Evolutionary conservation across 2,888 invertebrate species (phyloP), one percentile per base, ranked within the genome.

Genomic region (Plebejus anna): DNA sequence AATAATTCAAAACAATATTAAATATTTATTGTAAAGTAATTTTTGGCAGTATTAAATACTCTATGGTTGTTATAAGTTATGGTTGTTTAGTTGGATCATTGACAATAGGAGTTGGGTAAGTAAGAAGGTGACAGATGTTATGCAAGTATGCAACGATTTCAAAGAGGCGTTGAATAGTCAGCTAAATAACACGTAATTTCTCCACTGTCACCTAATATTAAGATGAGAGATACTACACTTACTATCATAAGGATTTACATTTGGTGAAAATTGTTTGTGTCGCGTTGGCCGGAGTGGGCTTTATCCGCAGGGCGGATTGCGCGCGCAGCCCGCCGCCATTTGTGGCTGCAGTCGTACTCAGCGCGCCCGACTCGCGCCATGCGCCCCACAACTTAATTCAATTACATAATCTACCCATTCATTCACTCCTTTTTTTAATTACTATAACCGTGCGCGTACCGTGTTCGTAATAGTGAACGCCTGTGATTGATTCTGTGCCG

Each of bases 281-380:
- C 82, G 83, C 79, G 13, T 2, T 77, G 81, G 78, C 32, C 79
- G 75, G 81, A 86, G 82, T 77, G 77, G 80, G 76, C 81, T 80
- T 83, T 88, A 86, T 84, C 80, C 84, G 82, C 84, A 87, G 91
- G 92, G 92, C 91, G 91, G 89, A 84, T 85, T 88, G 92, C 92
- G 92, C 92, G 92, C 92, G 92, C 92, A 91, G 0, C 77, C 84
- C 80, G 80, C 90, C 87, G 92, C 92, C 92, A 92, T 92, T 91
- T 86, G 89, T 86, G 84, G 88, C 91, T 89, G 92, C 92, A 92
- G 91, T 91, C 88, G 87, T 84, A 79, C 82, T 80, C 85, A 86
- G 89, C 90, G 90, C 91, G 91, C 81, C 84, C 79, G 80, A 78
- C 84, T 85, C 90, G 92, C 89, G 88, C 87, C 90, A 91, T 90